Percentiles rank a stretch among this genome's conserved stretches.
Conservation (phyloP, 2,888 invertebrate species). For the Eledone cirrhosa region DNA sequence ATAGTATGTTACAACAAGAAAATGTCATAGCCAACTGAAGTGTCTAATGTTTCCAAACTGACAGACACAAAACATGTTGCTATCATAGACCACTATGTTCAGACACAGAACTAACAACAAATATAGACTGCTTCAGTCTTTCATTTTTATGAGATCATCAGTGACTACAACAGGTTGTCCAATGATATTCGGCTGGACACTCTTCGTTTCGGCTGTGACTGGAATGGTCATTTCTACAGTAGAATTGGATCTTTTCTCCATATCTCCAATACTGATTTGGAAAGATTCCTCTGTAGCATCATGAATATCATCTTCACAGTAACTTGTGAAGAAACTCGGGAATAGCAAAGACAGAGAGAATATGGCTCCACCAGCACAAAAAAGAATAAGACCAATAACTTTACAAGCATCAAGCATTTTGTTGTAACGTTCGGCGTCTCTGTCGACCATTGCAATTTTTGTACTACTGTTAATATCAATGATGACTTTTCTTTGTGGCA, state of each 20-base stretch:
- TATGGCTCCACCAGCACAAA: slow-evolving; percentile 69
- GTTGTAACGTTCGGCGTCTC: slow-evolving; percentile 67
- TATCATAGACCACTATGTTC: too few species aligned
- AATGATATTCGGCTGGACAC: slow-evolving; percentile 59
- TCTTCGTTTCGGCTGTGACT: slow-evolving; percentile 60
- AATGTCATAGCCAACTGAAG: background rate
- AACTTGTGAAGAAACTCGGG: slow-evolving; percentile 67
- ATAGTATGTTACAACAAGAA: too few species aligned
- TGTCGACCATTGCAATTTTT: slow-evolving; percentile 57
- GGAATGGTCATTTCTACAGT: slow-evolving; percentile 64
- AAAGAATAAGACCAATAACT: slow-evolving; percentile 68
- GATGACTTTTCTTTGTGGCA: slow-evolving; percentile 66
- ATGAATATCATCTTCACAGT: slow-evolving; percentile 61
- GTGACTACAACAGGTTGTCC: background rate
- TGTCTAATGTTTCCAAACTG: background rate
- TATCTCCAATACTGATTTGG: slow-evolving; percentile 50
- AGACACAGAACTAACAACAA: too few species aligned
- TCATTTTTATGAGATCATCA: slow-evolving; percentile 24
- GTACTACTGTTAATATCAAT: slow-evolving; percentile 63
- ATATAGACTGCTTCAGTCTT: background rate
- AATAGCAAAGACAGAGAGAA: slow-evolving; percentile 68
- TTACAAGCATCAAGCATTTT: slow-evolving; percentile 68
- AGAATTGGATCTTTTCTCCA: slow-evolving; percentile 51
- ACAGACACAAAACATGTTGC: too few species aligned
- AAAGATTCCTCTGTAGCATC: slow-evolving; percentile 51